These are phyloP conservation scores for Sycobia sp. DNA, from an alignment of 1,140 invertebrate genomes.

Conservation along the genomic window DNA sequence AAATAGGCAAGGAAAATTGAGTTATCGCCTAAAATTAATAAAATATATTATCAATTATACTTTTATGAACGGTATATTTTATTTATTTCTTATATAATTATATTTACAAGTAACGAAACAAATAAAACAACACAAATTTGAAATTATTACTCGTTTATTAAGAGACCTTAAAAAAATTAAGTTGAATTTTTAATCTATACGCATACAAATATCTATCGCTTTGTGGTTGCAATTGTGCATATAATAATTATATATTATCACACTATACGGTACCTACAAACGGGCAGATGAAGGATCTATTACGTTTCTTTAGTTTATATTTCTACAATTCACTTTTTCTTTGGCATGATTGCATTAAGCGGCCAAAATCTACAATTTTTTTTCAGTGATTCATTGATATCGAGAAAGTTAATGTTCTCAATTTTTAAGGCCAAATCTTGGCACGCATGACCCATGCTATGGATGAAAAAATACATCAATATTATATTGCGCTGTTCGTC, in stretches of 20 bases:
- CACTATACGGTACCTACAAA: slow-evolving; percentile 7
- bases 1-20: no score
- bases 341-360: slow-evolving; percentile 38
- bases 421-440: slow-evolving; percentile 29
- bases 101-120: no score
- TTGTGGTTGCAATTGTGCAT: slow-evolving; percentile 18
- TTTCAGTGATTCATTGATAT: slow-evolving; percentile 5
- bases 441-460: slow-evolving; percentile 24
- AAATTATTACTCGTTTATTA: no score
- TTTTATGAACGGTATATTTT: no score
- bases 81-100: no score
- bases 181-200: no score
- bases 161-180: no score
- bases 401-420: slow-evolving; percentile 13
- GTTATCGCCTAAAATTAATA: no score
- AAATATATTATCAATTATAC: no score
- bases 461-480: no score
- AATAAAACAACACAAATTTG: no score
- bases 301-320: slow-evolving; percentile 26
- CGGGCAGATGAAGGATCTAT: not conserved
- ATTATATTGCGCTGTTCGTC: not conserved
- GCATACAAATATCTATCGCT: slow-evolving; percentile 33
- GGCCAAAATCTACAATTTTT: slow-evolving; percentile 16
- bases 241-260: no score
- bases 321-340: slow-evolving; percentile 31